Conservation (phyloP, 2,888 invertebrate genomes). For the Psylliodes chrysocephalus region DNA sequence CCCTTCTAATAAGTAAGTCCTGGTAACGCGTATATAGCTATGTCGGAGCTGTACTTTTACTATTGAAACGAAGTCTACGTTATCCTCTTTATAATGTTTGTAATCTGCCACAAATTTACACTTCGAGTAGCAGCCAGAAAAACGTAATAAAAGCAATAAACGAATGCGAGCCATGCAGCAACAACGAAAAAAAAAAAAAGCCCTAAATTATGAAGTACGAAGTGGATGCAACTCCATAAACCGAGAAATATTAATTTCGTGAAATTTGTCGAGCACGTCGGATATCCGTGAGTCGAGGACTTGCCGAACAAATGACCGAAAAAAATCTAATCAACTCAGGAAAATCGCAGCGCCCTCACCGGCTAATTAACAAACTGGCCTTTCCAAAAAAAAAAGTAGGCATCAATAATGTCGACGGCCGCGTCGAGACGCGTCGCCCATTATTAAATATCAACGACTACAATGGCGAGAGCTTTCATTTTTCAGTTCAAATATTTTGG, state of each 20-base stretch:
- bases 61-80: too few relatives aligned
- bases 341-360: slow-evolving; percentile 17
- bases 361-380: slow-evolving; percentile 22
- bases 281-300: neutral
- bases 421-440: slow-evolving; percentile 4
- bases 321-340: slow-evolving; percentile 28
- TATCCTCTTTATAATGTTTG: too few relatives aligned
- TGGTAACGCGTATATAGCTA: too few relatives aligned
- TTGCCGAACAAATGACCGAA: slow-evolving; percentile 25
- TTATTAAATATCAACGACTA: slow-evolving; percentile 9
- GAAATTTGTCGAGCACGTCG: slow-evolving; percentile 16
- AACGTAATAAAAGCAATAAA: neutral
- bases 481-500: neutral
- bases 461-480: neutral
- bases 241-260: slow-evolving; percentile 9
- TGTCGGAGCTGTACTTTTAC: too few relatives aligned
- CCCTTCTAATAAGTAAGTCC: too few relatives aligned
- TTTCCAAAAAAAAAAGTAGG: slow-evolving; percentile 14
- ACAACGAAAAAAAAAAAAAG: neutral
- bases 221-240: neutral
- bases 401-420: slow-evolving; percentile 22
- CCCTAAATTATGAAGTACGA: neutral
- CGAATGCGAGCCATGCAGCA: too few relatives aligned
- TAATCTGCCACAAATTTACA: neutral
- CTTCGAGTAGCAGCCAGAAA: neutral